Conservation (phyloP, 2,797 vertebrate species). For the Chanos chanos region DNA sequence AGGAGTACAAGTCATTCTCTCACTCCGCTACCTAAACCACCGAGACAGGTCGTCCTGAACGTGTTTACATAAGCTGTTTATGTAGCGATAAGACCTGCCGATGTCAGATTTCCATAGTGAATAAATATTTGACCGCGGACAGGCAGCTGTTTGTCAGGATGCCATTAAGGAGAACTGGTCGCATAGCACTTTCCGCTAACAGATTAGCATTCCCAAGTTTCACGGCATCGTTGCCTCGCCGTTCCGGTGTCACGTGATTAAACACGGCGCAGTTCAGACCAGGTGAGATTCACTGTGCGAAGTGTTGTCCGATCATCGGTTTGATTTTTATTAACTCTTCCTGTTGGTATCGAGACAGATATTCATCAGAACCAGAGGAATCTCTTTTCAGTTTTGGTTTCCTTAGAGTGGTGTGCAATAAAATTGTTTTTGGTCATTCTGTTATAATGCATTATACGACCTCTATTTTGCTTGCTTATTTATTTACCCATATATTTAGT, state of each 20-base stretch:
- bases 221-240: slow-evolving; percentile 60
- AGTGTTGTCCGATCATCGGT: too few species aligned
- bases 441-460: too few species aligned
- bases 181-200: slow-evolving; percentile 63
- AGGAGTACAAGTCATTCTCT: slow-evolving; percentile 64
- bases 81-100: slow-evolving; percentile 74
- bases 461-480: too few species aligned
- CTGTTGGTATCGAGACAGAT: too few species aligned
- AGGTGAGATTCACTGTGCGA: slow-evolving; percentile 14
- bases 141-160: slow-evolving; percentile 94
- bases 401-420: too few species aligned
- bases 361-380: too few species aligned
- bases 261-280: slow-evolving; percentile 25
- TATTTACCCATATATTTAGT: too few species aligned
- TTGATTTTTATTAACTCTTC: too few species aligned
- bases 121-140: slow-evolving; percentile 87
- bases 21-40: slow-evolving; percentile 71
- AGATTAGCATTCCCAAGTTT: slow-evolving; percentile 71
- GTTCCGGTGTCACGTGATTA: slow-evolving; percentile 34
- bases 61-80: slow-evolving; percentile 91
- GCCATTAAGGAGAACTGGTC: slow-evolving; percentile 82
- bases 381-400: too few species aligned
- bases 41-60: slow-evolving; percentile 68
- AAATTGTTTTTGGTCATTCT: too few species aligned
- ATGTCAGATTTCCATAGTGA: slow-evolving; percentile 82